phyloP scores from a whole-genome alignment of 2,113 vertebrate species.

The Daubentonia madagascariensis region DNA sequence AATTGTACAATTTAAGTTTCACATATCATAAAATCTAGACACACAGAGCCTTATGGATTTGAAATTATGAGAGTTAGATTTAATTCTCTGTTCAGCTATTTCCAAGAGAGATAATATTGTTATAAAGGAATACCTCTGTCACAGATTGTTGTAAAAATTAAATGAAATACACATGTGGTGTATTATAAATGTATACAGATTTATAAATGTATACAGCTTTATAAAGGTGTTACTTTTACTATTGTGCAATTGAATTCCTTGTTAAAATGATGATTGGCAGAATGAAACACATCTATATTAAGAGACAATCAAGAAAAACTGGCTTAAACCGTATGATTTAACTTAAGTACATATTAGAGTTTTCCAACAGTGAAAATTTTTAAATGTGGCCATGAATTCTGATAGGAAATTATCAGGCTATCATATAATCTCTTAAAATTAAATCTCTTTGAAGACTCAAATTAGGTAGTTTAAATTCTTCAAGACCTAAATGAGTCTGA shows the following conservation, averaged over 20 bases:
- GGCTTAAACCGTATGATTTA: neutral
- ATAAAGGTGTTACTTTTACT: neutral
- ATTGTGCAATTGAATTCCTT: neutral
- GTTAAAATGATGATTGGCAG: conserved; percentile 10
- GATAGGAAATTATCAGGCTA: neutral
- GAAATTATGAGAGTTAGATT: neutral
- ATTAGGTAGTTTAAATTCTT: conserved; percentile 7
- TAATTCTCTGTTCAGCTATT: neutral
- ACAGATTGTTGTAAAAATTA: neutral
- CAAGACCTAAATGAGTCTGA: neutral
- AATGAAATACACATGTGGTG: neutral
- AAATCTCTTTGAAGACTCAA: neutral
- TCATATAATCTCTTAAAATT: conserved; percentile 30
- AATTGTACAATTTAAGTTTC: neutral
- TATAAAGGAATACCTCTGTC: neutral
- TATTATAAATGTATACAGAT: neutral
- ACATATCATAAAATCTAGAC: neutral
- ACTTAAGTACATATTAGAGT: neutral
- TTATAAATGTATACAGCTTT: neutral
- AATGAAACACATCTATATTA: neutral
- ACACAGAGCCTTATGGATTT: neutral
- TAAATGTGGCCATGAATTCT: neutral
- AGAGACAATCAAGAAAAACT: neutral
- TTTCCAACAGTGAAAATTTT: neutral
- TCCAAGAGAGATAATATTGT: neutral